Evolutionary conservation across 2,888 invertebrate species (phyloP).

Genomic region (Branchipolynoe longqiensis): DNA sequence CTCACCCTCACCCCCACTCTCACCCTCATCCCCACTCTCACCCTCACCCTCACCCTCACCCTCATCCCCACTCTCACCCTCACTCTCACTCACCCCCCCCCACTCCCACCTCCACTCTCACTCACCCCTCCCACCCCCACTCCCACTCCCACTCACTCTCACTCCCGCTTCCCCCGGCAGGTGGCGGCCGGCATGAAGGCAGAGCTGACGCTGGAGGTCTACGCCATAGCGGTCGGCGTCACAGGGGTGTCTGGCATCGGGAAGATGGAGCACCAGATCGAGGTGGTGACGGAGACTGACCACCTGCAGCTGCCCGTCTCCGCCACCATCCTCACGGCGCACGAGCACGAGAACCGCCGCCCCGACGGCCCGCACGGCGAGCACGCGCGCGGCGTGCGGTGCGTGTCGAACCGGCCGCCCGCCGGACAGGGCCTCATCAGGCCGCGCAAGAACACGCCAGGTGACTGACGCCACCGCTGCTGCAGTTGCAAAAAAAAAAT

Average conservation of each 20-base stretch:
- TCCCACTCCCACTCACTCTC: too few species aligned
- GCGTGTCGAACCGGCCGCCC: constrained; percentile 77
- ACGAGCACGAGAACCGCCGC: constrained; percentile 71
- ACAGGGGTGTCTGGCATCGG: constrained; percentile 78
- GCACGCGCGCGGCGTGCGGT: constrained; percentile 73
- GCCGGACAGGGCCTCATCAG: constrained; percentile 77
- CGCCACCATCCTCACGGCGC: constrained; percentile 79
- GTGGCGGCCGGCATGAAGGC: constrained; percentile 81
- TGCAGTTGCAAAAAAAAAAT: too few species aligned
- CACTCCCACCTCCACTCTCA: too few species aligned
- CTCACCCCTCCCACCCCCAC: too few species aligned
- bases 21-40: too few species aligned
- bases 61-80: too few species aligned
- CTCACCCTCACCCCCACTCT: too few species aligned
- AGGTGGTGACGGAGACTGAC: constrained; percentile 81
- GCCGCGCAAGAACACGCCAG: constrained; percentile 71
- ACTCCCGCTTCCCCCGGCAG: constrained; percentile 69
- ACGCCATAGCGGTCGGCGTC: constrained; percentile 80
- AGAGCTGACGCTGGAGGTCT: constrained; percentile 78
- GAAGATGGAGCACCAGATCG: constrained; percentile 76
- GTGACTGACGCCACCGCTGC: too few species aligned
- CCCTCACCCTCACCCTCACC: too few species aligned
- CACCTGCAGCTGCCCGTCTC: constrained; percentile 77
- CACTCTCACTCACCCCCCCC: too few species aligned
- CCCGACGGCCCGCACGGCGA: constrained; percentile 70